Evolutionary conservation across 2,113 vertebrate genomes (phyloP).

Genomic region (Pangasianodon hypophthalmus): DNA sequence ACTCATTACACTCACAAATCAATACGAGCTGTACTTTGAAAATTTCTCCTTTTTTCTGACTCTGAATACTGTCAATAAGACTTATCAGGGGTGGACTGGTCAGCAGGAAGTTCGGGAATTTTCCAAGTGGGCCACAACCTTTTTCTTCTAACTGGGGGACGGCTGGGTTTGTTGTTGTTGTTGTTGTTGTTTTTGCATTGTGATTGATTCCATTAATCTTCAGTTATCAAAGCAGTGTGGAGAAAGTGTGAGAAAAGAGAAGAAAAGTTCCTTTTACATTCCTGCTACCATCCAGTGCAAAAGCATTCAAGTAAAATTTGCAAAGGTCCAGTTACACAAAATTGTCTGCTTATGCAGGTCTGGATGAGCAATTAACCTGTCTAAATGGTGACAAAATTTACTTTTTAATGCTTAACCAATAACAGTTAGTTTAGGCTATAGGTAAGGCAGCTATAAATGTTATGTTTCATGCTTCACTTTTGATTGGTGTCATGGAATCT

Average conservation of each 20-base stretch:
- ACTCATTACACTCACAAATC: slow-evolving; percentile 5
- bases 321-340: background rate
- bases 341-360: background rate
- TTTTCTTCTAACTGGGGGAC: background rate
- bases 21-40: background rate
- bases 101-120: background rate
- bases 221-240: background rate
- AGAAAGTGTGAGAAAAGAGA: background rate
- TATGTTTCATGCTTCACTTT: background rate
- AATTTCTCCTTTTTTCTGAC: background rate
- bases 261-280: background rate
- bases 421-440: background rate
- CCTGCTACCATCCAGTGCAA: background rate
- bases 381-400: background rate
- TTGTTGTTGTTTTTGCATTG: background rate
- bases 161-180: background rate
- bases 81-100: background rate
- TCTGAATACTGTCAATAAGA: background rate
- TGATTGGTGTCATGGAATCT: background rate
- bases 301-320: background rate
- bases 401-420: background rate
- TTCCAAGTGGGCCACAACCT: background rate
- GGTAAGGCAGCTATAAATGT: background rate
- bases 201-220: background rate
- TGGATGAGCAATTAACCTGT: background rate